These are phyloP conservation scores for Lasioglossum lativentre DNA, from an alignment of 2,888 invertebrate genomes.

Conservation along the genomic window DNA sequence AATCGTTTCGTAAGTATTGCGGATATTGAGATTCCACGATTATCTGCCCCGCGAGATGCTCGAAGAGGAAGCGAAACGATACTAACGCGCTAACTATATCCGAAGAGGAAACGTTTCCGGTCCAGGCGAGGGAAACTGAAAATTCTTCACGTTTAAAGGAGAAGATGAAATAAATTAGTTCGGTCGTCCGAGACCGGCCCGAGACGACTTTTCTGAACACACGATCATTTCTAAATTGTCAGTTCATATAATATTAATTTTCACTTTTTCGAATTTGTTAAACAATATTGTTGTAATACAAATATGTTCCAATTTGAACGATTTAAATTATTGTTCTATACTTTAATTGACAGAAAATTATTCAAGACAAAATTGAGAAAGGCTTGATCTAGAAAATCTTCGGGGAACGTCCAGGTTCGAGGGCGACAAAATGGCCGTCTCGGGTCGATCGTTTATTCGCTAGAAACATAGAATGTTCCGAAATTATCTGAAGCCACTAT, in stretches of 20 bases:
- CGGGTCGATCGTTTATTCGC: slow-evolving; percentile 50
- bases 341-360: background rate
- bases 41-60: background rate
- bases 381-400: background rate
- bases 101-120: slow-evolving; percentile 16
- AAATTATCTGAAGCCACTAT: slow-evolving; percentile 24
- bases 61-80: slow-evolving; percentile 25
- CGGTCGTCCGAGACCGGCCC: slow-evolving; percentile 35
- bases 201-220: slow-evolving; percentile 42
- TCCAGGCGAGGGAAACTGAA: slow-evolving; percentile 34
- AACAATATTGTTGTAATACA: too few species aligned
- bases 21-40: slow-evolving; percentile 9
- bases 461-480: slow-evolving; percentile 42
- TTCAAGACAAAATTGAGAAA: background rate
- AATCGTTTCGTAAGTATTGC: background rate
- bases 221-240: too few species aligned
- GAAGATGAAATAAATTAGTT: slow-evolving; percentile 52
- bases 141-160: slow-evolving; percentile 38
- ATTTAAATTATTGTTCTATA: too few species aligned
- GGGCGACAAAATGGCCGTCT: slow-evolving; percentile 17
- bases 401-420: too few species aligned
- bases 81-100: slow-evolving; percentile 23
- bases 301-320: too few species aligned
- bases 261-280: background rate
- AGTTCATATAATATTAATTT: background rate